Evolutionary conservation across 2,113 vertebrate species (phyloP).

Genomic region (Muntiacus muntjak): DNA sequence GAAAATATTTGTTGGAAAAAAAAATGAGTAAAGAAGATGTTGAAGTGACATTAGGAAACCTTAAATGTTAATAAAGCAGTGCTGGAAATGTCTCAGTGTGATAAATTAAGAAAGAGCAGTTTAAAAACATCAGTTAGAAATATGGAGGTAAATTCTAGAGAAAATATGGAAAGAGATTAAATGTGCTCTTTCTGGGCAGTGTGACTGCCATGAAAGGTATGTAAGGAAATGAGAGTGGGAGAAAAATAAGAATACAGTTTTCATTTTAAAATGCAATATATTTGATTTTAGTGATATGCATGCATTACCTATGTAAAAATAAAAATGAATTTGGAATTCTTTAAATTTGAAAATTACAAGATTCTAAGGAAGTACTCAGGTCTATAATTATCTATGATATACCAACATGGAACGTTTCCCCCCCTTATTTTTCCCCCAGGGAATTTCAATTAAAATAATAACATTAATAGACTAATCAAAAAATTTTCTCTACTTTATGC

Average conservation of each 20-base stretch:
- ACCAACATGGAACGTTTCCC: background rate
- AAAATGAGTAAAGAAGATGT: background rate
- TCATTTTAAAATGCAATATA: background rate
- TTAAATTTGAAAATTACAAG: background rate
- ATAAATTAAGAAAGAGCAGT: background rate
- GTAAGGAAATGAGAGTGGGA: background rate
- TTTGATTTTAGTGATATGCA: background rate
- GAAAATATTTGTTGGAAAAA: background rate
- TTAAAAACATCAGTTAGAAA: background rate
- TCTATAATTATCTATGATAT: background rate
- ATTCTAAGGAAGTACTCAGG: background rate
- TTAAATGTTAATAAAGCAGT: background rate
- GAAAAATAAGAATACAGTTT: background rate
- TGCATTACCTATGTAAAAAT: background rate
- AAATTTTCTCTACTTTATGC: background rate
- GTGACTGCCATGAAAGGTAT: background rate
- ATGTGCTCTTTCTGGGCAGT: background rate
- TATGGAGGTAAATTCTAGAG: background rate
- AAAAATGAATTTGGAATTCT: background rate
- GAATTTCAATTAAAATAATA: conserved; percentile 26
- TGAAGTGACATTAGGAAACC: background rate
- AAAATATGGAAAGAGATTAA: background rate
- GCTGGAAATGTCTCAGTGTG: background rate
- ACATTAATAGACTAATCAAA: background rate
- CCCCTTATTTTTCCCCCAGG: background rate